Evolutionary conservation across 2,113 vertebrate species (phyloP).

Genomic region (Caranx ignobilis): DNA sequence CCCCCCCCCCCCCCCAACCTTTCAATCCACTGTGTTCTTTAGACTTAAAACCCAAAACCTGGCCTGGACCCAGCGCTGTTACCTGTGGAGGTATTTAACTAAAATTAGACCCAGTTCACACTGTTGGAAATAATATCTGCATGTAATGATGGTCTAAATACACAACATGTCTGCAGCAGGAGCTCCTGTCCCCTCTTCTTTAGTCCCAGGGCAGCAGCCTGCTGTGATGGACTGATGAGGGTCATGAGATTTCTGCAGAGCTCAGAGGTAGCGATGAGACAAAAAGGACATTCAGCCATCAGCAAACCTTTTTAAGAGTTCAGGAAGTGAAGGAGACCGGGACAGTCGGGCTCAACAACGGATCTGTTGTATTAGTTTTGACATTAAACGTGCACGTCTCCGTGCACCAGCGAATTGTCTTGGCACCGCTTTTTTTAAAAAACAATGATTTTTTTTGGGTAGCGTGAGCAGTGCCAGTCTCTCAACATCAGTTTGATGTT

Average conservation of each 20-base stretch:
- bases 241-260: slow-evolving; percentile 53
- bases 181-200: neutral
- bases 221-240: slow-evolving; percentile 45
- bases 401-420: neutral
- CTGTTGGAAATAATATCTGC: slow-evolving; percentile 1
- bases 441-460: neutral
- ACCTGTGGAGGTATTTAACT: slow-evolving; percentile 34
- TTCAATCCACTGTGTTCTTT: slow-evolving; percentile 3
- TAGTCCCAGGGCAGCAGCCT: slow-evolving; percentile 12
- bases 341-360: neutral
- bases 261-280: slow-evolving; percentile 16
- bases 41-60: neutral
- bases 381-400: slow-evolving; percentile 6
- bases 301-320: slow-evolving; percentile 18
- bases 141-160: slow-evolving; percentile 8
- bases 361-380: neutral
- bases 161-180: neutral
- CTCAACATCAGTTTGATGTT: neutral
- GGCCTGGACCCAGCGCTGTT: neutral
- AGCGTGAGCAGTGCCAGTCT: neutral
- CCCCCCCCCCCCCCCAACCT: neutral
- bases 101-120: slow-evolving; percentile 18
- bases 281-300: slow-evolving; percentile 32
- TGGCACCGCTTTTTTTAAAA: neutral
- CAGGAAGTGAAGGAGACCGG: slow-evolving; percentile 16